Conservation (phyloP, 2,888 invertebrate genomes). For the Xestia sexstrigata region DNA sequence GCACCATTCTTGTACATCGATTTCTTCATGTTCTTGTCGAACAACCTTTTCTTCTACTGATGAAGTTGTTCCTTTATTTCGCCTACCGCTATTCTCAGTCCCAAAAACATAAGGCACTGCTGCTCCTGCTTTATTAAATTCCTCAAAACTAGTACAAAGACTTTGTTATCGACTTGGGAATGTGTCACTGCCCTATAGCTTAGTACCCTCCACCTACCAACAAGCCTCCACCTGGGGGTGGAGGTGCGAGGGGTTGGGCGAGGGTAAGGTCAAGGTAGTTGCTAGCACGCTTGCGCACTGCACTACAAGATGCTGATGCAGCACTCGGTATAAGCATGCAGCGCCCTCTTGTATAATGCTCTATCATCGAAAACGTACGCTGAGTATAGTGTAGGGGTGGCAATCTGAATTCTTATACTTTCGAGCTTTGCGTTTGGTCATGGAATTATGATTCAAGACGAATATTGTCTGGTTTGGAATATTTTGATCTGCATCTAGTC, state of each 20-base stretch:
- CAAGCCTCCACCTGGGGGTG: constrained; percentile 52
- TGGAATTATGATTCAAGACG: constrained; percentile 14
- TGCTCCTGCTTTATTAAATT: constrained; percentile 19
- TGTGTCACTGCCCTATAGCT: constrained; percentile 57
- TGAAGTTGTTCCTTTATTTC: neutral
- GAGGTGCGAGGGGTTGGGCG: constrained; percentile 63
- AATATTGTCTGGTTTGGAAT: neutral
- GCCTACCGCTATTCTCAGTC: neutral
- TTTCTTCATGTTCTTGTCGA: neutral
- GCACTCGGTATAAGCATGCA: constrained; percentile 55
- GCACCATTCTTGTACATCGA: neutral
- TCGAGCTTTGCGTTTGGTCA: constrained; percentile 12
- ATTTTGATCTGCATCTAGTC: neutral
- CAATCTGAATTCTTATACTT: constrained; percentile 22
- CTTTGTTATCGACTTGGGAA: constrained; percentile 56
- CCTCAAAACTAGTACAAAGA: constrained; percentile 61
- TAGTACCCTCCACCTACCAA: constrained; percentile 50
- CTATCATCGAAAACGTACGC: constrained; percentile 44
- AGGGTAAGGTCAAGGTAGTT: constrained; percentile 86
- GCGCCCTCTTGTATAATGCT: constrained; percentile 48
- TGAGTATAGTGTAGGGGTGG: constrained; percentile 22
- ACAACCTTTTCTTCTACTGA: neutral
- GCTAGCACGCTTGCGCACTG: constrained; percentile 79
- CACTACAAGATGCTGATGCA: constrained; percentile 74
- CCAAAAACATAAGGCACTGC: neutral